A percentile compares a stretch with the other conserved stretches of the same genome.
These are phyloP conservation scores for Zelleria hepariella DNA, from an alignment of 2,888 invertebrate genomes.

Conservation along the genomic window DNA sequence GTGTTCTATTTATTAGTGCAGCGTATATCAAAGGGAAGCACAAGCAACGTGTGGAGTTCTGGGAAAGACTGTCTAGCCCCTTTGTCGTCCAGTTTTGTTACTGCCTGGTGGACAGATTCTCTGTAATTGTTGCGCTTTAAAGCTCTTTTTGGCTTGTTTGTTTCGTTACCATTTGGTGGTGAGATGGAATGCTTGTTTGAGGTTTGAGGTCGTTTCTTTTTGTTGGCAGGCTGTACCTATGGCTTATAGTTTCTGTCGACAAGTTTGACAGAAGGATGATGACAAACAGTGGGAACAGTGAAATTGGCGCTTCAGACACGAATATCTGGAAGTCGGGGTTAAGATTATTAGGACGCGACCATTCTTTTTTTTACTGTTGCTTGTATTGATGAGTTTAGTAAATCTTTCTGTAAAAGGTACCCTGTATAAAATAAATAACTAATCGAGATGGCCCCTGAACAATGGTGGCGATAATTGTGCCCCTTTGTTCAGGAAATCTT, in stretches of 20 bases:
- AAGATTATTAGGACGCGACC: too few species aligned
- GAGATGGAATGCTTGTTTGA: background rate
- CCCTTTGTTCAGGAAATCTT: slow-evolving; percentile 67
- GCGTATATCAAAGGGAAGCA: slow-evolving; percentile 37
- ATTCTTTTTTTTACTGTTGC: too few species aligned
- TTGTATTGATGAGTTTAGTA: too few species aligned
- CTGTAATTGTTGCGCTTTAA: background rate
- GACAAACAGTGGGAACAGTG: too few species aligned
- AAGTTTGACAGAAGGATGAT: too few species aligned
- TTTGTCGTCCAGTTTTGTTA: slow-evolving; percentile 19
- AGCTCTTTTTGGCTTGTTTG: too few species aligned
- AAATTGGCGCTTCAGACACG: too few species aligned
- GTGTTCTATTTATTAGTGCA: slow-evolving; percentile 39
- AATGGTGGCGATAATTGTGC: slow-evolving; percentile 60
- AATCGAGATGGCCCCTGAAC: slow-evolving; percentile 51
- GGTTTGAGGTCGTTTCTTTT: background rate
- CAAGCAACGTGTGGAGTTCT: slow-evolving; percentile 9
- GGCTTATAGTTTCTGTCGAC: background rate
- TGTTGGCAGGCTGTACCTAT: background rate
- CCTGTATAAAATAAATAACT: slow-evolving; percentile 67
- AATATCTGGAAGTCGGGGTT: too few species aligned
- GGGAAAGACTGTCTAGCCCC: slow-evolving; percentile 20
- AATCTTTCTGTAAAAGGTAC: too few species aligned
- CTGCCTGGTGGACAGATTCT: background rate
- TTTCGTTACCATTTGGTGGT: too few species aligned